These are phyloP conservation scores for Siniperca scherzeri DNA, from an alignment of 2,797 vertebrate genomes.

Conservation along the genomic window DNA sequence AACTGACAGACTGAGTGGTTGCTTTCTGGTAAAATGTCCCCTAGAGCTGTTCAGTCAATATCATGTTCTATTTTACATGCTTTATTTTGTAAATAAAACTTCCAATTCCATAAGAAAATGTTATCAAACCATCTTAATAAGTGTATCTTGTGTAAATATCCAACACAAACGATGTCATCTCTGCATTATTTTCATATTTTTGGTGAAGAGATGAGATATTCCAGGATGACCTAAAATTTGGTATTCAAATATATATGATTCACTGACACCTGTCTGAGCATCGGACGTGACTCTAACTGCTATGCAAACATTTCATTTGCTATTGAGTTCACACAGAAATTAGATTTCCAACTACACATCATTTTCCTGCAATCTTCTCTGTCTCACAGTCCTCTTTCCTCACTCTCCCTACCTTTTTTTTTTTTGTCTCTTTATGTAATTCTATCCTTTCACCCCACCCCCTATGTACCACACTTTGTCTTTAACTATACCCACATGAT, in stretches of 20 bases:
- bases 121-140: no score
- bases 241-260: constrained; percentile 4
- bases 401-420: not conserved
- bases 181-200: not conserved
- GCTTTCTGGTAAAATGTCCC: not conserved
- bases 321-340: constrained; percentile 45
- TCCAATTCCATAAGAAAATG: not conserved
- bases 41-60: not conserved
- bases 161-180: not conserved
- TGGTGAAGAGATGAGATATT: not conserved
- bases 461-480: constrained; percentile 17
- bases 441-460: not conserved
- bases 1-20: not conserved
- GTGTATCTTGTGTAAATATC: not conserved
- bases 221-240: not conserved
- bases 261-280: constrained; percentile 20
- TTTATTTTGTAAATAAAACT: not conserved
- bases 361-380: constrained; percentile 37
- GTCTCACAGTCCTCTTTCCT: not conserved
- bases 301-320: constrained; percentile 43
- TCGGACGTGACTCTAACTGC: constrained; percentile 39
- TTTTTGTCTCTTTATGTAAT: constrained; percentile 18
- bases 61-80: not conserved
- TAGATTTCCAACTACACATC: constrained; percentile 42
- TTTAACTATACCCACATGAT: constrained; percentile 26